Percentiles rank a stretch among this genome's conserved stretches.
These are phyloP conservation scores for Zelostemma sp. DNA, from an alignment of 1,140 invertebrate genomes.

Conservation along the genomic window DNA sequence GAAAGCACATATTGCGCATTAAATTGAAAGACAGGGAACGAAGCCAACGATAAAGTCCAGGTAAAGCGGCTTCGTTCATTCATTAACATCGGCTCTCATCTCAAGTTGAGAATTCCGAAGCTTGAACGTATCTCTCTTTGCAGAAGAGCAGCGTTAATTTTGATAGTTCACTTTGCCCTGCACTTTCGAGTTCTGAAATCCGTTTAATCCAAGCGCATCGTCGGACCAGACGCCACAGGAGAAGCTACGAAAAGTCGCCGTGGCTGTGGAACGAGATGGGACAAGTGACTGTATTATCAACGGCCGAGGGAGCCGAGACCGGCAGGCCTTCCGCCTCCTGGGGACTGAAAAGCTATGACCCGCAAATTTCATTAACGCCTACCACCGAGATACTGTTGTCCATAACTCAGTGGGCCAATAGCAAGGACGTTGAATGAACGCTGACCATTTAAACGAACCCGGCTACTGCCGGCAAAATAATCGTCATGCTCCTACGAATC, in stretches of 20 bases:
- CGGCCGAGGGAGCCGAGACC: constrained; percentile 28
- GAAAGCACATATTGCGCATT: too few relatives aligned
- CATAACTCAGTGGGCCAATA: constrained; percentile 49
- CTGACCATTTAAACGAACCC: constrained; percentile 20
- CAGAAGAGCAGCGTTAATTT: constrained; percentile 20
- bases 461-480: constrained; percentile 14
- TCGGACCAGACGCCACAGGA: constrained; percentile 5
- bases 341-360: constrained; percentile 52
- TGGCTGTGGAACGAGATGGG: constrained; percentile 42
- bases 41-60: neutral
- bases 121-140: constrained; percentile 1
- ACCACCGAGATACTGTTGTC: constrained; percentile 45
- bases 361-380: constrained; percentile 59
- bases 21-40: too few relatives aligned
- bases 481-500: constrained; percentile 21
- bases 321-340: constrained; percentile 34
- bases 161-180: constrained; percentile 28
- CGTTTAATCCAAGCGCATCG: constrained; percentile 26
- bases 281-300: constrained; percentile 42
- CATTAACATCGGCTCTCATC: constrained; percentile 3
- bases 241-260: constrained; percentile 26
- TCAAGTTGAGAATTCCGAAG: constrained; percentile 8
- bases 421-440: constrained; percentile 31
- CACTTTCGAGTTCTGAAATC: constrained; percentile 29
- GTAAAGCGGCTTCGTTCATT: constrained; percentile 1